These are phyloP conservation scores for Trissolcus basalis DNA, from an alignment of 1,140 invertebrate species.

Conservation along the genomic window DNA sequence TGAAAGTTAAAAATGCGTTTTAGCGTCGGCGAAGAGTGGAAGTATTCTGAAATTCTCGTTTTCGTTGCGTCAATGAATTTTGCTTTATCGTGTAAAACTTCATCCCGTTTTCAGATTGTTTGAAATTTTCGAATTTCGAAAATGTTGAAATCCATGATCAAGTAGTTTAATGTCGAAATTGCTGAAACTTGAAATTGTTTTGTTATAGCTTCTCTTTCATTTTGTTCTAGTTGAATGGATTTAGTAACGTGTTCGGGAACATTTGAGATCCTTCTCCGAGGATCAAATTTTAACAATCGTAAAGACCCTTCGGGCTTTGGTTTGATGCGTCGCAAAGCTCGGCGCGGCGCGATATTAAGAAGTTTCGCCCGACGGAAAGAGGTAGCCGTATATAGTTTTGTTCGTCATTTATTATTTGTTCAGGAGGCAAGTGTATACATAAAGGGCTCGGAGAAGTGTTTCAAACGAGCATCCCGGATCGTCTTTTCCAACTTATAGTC, in stretches of 20 bases:
- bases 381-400: conserved; percentile 14
- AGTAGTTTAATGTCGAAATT: too few relatives aligned
- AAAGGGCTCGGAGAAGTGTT: conserved; percentile 17
- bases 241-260: not conserved
- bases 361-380: conserved; percentile 18
- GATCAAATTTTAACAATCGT: conserved; percentile 37
- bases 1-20: too few relatives aligned
- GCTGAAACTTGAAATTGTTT: not conserved
- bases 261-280: conserved; percentile 22
- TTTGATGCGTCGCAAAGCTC: conserved; percentile 32
- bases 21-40: too few relatives aligned
- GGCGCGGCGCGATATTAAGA: conserved; percentile 30
- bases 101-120: too few relatives aligned
- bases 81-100: too few relatives aligned
- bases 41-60: too few relatives aligned
- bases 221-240: conserved; percentile 10
- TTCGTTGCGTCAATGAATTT: too few relatives aligned
- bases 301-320: conserved; percentile 6
- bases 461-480: conserved; percentile 22
- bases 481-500: conserved; percentile 33
- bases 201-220: not conserved
- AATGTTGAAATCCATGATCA: too few relatives aligned
- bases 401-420: conserved; percentile 34
- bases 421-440: conserved; percentile 9
- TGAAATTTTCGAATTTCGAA: too few relatives aligned